Base-by-base conservation (phyloP, 2,888 invertebrate genomes). In the Tetragonula carbonaria region DNA sequence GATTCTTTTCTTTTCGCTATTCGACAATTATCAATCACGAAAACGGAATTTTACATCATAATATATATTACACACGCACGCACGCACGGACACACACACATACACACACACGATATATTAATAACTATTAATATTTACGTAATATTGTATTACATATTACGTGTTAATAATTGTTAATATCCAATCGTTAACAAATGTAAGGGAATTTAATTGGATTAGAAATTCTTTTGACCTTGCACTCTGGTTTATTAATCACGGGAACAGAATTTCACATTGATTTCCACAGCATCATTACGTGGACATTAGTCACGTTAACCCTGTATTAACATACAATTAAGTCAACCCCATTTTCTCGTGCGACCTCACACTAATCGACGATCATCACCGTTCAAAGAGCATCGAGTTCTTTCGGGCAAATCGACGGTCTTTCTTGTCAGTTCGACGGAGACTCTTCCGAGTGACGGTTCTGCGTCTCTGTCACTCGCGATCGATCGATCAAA, bases 371-470 rank as follows among this genome's bases (percentile, higher is more conserved):
- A 84, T 84, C 73, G 68, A 74, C 72, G 53, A 18, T 57, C 67
- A 45, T 53, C 73, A 72, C 33, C 38, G 62, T 73, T 21, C 21
- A 38, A 14, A 59, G 38, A 67, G 38, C 78, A 68, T 70, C 70
- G 70, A 76, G 70, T 33, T 73, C 67, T 70, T 76, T 70, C 78
- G 71, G 75, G 50, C 57, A 63, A 78, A 72, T 74, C 72, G 55
- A 51, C 67, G 45, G 38, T 62, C 67, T 66, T 55, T 68, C 74
- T 65, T 63, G 73, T 83, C 84, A 85, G 84, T 85, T 85, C 51
- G 77, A 63, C 63, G 57, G 74, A 74, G 74, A 59, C 85, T 80
- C 66, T 53, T 38, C 63, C 51, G 16, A 77, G 74, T 53, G 80
- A 63, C 84, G 80, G 80, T 84, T 72, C 75, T 73, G 51, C 59